Base-by-base conservation (phyloP, 2,113 vertebrate species). In the Dunckerocampus dactyliophorus region DNA sequence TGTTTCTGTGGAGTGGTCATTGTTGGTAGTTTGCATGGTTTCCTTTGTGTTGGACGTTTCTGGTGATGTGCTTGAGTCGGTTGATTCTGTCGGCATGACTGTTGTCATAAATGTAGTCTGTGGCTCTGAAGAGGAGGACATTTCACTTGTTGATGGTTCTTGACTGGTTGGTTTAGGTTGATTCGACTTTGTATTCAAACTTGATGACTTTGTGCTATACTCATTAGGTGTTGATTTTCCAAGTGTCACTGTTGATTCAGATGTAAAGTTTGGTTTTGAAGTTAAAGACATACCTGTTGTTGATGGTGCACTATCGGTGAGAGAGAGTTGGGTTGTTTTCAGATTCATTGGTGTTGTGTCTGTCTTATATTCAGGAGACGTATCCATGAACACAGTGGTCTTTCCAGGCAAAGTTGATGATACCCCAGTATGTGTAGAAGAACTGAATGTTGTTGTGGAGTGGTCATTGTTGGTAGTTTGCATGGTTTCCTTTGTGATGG, bases 181-280 rank as follows among this genome's bases (percentile, higher is more conserved):
- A 48, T 5, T 28, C 4, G 50, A 20, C 8, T 47, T 21, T 20
- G 49, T 51, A 19, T 52, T 20, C 14, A 16, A 6, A 16, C n/a
- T 16, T 19, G 20, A 21, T 54, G 47, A 21, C 22, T 22, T 8
- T 13, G 60, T 50, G 12, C 3, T 51, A 17, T 34, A 13, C 7
- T 15, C 20, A 60, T 20, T 47, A 51, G 60, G 6, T 21, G 60
- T 51, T 21, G 17, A 52, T 52, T 0, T 2, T 19, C 4, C 10
- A 6, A 34, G 0, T 19, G 2, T 34, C 0, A 5, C 11, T 17
- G 12, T 15, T 5, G 4, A 6, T 2, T 21, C 0, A 34, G 21
- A 42, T 47, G 58, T 24, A 19, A n/a, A 14, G 2, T 52, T 8
- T 34, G 50, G 15, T 1, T 24, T 12, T n/a, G 56, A 48, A 8